Evolutionary conservation across 2,797 vertebrate species (phyloP).

Genomic region (Tapirus indicus): DNA sequence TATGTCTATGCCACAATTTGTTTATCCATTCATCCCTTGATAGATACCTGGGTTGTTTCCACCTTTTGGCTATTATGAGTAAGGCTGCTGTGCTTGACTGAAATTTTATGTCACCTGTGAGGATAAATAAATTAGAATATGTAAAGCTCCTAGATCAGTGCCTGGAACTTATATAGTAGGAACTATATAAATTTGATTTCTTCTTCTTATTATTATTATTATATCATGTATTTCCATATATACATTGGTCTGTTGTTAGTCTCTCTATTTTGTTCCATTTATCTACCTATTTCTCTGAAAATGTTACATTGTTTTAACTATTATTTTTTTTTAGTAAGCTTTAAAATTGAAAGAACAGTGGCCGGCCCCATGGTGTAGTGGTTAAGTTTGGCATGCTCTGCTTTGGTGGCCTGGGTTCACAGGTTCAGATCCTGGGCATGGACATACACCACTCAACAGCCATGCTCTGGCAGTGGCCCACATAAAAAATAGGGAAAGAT

Average conservation of each 20-base stretch:
- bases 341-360: background rate
- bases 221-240: background rate
- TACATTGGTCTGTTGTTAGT: background rate
- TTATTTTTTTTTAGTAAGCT: background rate
- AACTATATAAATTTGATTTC: background rate
- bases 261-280: background rate
- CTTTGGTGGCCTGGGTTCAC: no score
- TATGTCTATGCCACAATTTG: background rate
- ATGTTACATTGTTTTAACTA: background rate
- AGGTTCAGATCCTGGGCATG: no score
- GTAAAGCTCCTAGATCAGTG: background rate
- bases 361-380: no score
- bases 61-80: background rate
- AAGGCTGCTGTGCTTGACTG: background rate
- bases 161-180: background rate
- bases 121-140: background rate
- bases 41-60: background rate
- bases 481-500: no score
- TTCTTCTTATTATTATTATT: background rate
- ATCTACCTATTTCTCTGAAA: background rate
- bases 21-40: background rate
- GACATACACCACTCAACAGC: no score
- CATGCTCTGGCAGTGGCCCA: no score
- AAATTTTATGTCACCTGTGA: background rate
- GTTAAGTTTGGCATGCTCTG: no score